Evolutionary conservation across 2,113 vertebrate genomes (phyloP).

Genomic region (Piaya cayana): DNA sequence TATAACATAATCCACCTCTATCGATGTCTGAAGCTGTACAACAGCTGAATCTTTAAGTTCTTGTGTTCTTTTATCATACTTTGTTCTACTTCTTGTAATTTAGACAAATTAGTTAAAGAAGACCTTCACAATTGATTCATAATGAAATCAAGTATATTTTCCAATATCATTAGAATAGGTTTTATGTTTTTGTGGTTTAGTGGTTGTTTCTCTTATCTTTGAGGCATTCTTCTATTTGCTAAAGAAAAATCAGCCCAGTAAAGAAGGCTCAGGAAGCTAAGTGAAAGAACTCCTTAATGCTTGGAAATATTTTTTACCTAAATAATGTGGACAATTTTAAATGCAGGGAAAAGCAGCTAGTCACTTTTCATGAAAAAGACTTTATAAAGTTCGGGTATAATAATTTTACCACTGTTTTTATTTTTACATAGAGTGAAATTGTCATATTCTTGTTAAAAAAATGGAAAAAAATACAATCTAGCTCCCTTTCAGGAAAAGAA

Average conservation of each 20-base stretch:
- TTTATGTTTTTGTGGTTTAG: background rate
- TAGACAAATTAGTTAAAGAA: background rate
- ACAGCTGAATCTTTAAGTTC: background rate
- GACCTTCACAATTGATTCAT: background rate
- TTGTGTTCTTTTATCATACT: background rate
- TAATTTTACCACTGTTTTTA: background rate
- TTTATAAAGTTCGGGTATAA: background rate
- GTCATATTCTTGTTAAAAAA: background rate
- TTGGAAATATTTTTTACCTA: background rate
- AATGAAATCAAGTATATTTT: background rate
- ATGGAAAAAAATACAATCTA: background rate
- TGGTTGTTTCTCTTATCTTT: accelerated
- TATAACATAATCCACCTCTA: background rate
- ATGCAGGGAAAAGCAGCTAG: background rate
- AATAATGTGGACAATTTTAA: background rate
- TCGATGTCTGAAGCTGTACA: background rate
- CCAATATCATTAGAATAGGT: background rate
- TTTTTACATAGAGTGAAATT: background rate
- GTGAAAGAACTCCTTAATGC: background rate
- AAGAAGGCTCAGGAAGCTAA: background rate
- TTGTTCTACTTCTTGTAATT: background rate
- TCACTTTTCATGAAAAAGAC: background rate
- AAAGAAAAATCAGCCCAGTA: background rate
- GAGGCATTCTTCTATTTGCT: background rate
- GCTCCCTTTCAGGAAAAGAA: background rate